Base-by-base conservation (phyloP, 2,888 invertebrate species). In the Erebia palarica region DNA sequence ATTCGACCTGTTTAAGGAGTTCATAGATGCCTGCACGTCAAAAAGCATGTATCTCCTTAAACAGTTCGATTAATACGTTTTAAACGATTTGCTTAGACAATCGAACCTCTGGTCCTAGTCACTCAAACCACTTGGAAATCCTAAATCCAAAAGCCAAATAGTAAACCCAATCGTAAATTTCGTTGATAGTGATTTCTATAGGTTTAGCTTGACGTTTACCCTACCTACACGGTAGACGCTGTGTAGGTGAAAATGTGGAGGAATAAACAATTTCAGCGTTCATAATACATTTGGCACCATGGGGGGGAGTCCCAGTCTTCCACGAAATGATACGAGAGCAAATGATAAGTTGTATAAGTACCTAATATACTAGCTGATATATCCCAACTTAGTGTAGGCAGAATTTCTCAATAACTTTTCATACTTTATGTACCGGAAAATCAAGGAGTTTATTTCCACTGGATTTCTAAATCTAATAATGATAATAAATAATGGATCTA, bases 111-210 rank as follows among this genome's bases (percentile, higher is more conserved):
- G 11, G 18, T 58, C 57, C 21, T 55, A 18, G 27, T 7, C 14
- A 27, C 8, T 58, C 27, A 27, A 11, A 58, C 3, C 18, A 8
- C 3, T 18, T 55, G 55, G 55, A 13, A 58, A 14, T 18, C 27
- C 57, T 58, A 58, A 13, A 36, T 36, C 7, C 36, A 36, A 36
- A 36, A 36, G 36, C 36, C 36, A 13, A 13, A 11, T 18, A 16
- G 16, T 1, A 11, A 36, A 4, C 16, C 14, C 55, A 47, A 58
- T 57, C 66, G 66, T 66, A 66, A 66, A 66, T 66, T 55, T 21
- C 16, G 21, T 47, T 21, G 66, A 66, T 66, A 3, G 47, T 44
- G 57, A 57, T 57, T 44, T 44, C 14, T 44, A 58, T 58, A 66
- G 27, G 57, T 44, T 36, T 18, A 42, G 55, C 18, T 18, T 16